These are phyloP conservation scores for Oncorhynchus masou DNA, from an alignment of 2,113 vertebrate genomes.

Conservation along the genomic window DNA sequence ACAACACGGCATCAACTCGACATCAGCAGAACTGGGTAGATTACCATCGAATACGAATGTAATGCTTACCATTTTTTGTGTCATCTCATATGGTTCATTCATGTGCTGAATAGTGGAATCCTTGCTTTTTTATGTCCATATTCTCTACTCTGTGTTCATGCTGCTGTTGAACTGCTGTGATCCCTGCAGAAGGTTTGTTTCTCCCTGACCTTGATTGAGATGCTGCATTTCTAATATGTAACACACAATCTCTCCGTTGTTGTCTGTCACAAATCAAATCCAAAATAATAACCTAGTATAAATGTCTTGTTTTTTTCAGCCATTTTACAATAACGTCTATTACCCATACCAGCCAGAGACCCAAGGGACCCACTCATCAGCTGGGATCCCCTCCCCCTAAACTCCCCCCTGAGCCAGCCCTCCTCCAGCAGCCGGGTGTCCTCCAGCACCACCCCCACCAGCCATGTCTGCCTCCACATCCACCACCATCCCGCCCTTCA, in stretches of 20 bases:
- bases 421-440: slow-evolving; percentile 24
- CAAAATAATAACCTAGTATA: not conserved
- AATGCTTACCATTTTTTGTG: not conserved
- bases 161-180: not conserved
- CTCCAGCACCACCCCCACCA: not conserved
- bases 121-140: slow-evolving; percentile 5
- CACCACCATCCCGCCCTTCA: slow-evolving; percentile 72
- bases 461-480: slow-evolving; percentile 43
- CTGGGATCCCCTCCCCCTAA: slow-evolving; percentile 69
- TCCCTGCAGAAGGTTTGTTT: not conserved
- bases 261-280: not conserved
- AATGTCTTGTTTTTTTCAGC: slow-evolving; percentile 63
- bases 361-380: slow-evolving; percentile 67
- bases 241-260: not conserved
- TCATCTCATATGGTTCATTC: not conserved
- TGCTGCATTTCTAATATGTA: not conserved
- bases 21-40: slow-evolving; percentile 43
- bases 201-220: not conserved
- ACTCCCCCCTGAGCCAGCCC: slow-evolving; percentile 66
- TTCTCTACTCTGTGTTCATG: not conserved
- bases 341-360: slow-evolving; percentile 69
- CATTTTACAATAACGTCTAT: slow-evolving; percentile 82
- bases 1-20: slow-evolving; percentile 22
- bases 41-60: not conserved
- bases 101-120: slow-evolving; percentile 25